A percentile compares a stretch with the other conserved stretches of the same genome.
phyloP scores from a whole-genome alignment of 2,113 vertebrate genomes.

The Zeus faber region DNA sequence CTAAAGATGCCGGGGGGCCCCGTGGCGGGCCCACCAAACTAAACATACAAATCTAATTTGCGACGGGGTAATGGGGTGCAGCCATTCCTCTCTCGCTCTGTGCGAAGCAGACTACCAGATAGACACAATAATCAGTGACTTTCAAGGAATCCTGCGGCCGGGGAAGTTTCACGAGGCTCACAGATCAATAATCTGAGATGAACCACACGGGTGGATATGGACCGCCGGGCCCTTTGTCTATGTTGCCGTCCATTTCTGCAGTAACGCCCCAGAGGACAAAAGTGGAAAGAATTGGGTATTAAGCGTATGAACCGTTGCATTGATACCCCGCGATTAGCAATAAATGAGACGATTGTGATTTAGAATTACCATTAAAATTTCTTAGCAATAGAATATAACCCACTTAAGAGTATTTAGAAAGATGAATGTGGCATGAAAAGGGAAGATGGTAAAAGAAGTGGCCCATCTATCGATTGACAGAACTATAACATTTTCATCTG shows the following conservation, averaged over 20 bases:
- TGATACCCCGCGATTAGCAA: slow-evolving; percentile 29
- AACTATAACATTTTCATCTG: slow-evolving; percentile 42
- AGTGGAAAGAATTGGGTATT: slow-evolving; percentile 5
- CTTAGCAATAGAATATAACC: slow-evolving; percentile 15
- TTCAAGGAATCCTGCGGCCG: slow-evolving; percentile 7
- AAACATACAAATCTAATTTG: slow-evolving; percentile 4
- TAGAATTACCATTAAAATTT: slow-evolving; percentile 33
- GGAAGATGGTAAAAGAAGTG: slow-evolving; percentile 46
- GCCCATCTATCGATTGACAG: slow-evolving; percentile 54
- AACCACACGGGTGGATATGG: background rate
- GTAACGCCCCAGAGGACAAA: background rate
- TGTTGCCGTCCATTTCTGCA: background rate
- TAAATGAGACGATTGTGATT: slow-evolving; percentile 34
- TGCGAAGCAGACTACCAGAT: slow-evolving; percentile 12
- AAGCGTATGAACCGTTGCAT: slow-evolving; percentile 5
- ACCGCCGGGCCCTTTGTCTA: slow-evolving; percentile 1
- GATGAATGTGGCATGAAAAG: slow-evolving; percentile 35
- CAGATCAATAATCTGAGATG: slow-evolving; percentile 17
- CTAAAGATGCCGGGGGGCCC: no score
- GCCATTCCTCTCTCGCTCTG: slow-evolving; percentile 9
- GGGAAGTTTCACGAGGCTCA: slow-evolving; percentile 17
- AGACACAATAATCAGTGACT: slow-evolving; percentile 9
- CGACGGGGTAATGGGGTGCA: background rate
- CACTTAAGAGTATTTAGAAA: slow-evolving; percentile 39
- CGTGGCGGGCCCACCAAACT: no score